Base-by-base conservation (phyloP, 1,140 invertebrate genomes). In the Drosophila subobscura region DNA sequence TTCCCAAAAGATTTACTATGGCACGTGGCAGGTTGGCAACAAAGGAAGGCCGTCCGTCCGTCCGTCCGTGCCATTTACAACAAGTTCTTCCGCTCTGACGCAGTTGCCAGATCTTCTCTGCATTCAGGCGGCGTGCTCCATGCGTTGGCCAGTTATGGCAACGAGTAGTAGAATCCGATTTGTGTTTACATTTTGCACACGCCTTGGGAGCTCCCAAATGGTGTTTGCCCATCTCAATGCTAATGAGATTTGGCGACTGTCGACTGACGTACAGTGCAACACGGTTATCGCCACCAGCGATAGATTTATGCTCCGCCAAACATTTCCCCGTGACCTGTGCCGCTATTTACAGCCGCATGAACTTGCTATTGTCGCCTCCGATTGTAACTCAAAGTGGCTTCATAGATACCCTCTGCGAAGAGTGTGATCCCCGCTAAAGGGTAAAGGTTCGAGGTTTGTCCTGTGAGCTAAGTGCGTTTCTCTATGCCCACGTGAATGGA, bases 181-280 rank as follows among this genome's bases (percentile, higher is more conserved):
- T 8, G 64, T 65, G 47, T 67, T 68, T 67, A 67, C 65, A 63
- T 68, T 68, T 68, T 68, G 65, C 63, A 70, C 64, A 68, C 33
- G 63, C 41, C 29, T 67, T 55, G 47, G 40, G 50, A 1, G 16
- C 16, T 20, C 63, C 63, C 68, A 68, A 70, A 56, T 55, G 29
- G 50, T 52, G 51, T 45, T 54, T 45, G 50, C 44, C 64, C 51
- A 23, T 49, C 53, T 49, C 66, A 64, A 70, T 70, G 66, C 66
- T 70, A 70, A 70, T 70, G 51, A 56, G 63, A 1, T 50, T 27
- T 33, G 47, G 16, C 16, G 14, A 10, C 33, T 37, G 10, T 0
- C 10, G 40, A 47, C 51, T 70, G 66, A 70, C 63, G 66, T 65
- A 68, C 14, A 55, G 33, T 68, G 65, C 61, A 67, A 12, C 29